Evolutionary conservation across 2,888 invertebrate genomes (phyloP).

Genomic region (Cephus rjabovi): DNA sequence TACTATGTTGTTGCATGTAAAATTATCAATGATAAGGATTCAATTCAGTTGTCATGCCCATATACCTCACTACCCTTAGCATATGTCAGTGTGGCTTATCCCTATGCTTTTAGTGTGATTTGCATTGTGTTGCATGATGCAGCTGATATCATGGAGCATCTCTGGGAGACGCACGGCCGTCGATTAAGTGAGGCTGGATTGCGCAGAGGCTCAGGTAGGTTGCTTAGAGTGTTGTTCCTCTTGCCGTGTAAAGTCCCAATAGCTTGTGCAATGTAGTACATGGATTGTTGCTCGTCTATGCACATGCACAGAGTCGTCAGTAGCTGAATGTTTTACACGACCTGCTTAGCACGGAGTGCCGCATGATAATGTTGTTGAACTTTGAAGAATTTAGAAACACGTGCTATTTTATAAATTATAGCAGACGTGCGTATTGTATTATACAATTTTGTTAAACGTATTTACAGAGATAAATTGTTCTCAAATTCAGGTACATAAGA

Average conservation of each 20-base stretch:
- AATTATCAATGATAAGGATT: constrained; percentile 35
- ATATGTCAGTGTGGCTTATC: constrained; percentile 30
- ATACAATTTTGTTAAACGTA: background rate
- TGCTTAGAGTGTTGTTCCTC: background rate
- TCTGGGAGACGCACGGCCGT: constrained; percentile 80
- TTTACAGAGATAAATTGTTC: background rate
- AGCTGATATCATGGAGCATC: constrained; percentile 75
- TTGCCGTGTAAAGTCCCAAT: background rate
- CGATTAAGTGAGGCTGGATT: constrained; percentile 82
- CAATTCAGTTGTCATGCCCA: background rate
- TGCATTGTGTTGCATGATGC: constrained; percentile 57
- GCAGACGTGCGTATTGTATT: background rate
- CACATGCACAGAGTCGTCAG: background rate
- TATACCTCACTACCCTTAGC: constrained; percentile 16
- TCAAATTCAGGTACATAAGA: background rate
- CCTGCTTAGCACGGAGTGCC: background rate
- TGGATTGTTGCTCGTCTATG: background rate
- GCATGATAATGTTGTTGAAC: constrained; percentile 9
- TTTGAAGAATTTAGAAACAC: background rate
- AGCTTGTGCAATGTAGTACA: background rate
- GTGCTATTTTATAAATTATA: background rate
- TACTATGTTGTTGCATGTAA: constrained; percentile 65
- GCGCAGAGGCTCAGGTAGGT: constrained; percentile 81
- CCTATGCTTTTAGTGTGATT: constrained; percentile 35
- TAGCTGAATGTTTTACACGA: constrained; percentile 8